These are phyloP conservation scores for Lates calcarifer DNA, from an alignment of 2,113 vertebrate species.

Conservation along the genomic window DNA sequence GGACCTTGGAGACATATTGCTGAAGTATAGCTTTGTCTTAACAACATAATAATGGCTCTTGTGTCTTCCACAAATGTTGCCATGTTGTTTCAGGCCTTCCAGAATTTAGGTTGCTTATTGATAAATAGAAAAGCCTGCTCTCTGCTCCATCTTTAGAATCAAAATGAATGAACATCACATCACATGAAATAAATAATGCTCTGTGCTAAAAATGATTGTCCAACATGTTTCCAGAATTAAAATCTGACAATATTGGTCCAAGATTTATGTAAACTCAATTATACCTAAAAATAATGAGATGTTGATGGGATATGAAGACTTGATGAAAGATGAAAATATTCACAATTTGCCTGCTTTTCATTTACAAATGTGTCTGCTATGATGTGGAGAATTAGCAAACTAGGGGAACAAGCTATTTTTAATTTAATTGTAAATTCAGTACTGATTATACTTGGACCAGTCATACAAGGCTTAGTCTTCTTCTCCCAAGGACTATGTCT, in stretches of 20 bases:
- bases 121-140: background rate
- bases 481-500: background rate
- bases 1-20: background rate
- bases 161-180: background rate
- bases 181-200: background rate
- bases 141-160: background rate
- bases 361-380: no score
- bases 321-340: no score
- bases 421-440: background rate
- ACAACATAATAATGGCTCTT: background rate
- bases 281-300: no score
- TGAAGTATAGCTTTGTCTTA: background rate
- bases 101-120: background rate
- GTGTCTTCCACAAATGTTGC: background rate
- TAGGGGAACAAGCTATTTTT: background rate
- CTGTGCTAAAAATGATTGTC: background rate
- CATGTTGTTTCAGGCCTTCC: background rate
- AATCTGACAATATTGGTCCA: no score
- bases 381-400: no score
- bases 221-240: background rate
- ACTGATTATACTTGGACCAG: background rate
- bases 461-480: background rate
- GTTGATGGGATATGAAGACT: background rate
- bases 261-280: no score
- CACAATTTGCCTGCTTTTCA: no score